Conservation (phyloP, 23 tunicate species). For the Styela plicata region DNA sequence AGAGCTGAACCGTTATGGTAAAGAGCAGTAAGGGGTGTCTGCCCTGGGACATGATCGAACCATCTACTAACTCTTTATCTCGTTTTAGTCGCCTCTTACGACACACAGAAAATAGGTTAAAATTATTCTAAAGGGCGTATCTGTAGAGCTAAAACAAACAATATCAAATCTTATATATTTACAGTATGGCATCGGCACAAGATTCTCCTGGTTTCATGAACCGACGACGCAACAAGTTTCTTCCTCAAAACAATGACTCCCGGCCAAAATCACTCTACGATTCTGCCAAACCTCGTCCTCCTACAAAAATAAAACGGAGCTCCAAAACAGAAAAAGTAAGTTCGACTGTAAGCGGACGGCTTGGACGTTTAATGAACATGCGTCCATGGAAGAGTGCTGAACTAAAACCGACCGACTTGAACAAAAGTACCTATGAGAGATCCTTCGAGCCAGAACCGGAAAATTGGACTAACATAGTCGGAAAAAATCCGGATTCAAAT, state of each 20-base stretch:
- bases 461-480: slow-evolving; percentile 19
- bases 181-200: not conserved
- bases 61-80: no score
- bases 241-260: slow-evolving; percentile 30
- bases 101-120: no score
- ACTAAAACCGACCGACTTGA: not conserved
- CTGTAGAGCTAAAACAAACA: no score
- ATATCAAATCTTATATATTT: no score
- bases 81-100: no score
- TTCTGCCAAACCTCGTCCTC: slow-evolving; percentile 66
- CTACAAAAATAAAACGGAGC: slow-evolving; percentile 6
- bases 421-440: not conserved
- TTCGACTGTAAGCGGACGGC: not conserved
- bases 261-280: slow-evolving; percentile 53
- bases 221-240: slow-evolving; percentile 10
- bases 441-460: slow-evolving; percentile 12
- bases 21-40: no score
- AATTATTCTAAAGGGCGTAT: no score
- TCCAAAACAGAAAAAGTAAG: slow-evolving; percentile 9
- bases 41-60: no score
- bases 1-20: no score
- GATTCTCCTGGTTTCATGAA: slow-evolving; percentile 9
- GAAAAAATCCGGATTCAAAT: not conserved
- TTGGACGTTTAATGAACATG: not conserved
- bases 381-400: not conserved